Evolutionary conservation across 2,888 invertebrate species (phyloP).

Genomic region (Ephialtes manifestator): DNA sequence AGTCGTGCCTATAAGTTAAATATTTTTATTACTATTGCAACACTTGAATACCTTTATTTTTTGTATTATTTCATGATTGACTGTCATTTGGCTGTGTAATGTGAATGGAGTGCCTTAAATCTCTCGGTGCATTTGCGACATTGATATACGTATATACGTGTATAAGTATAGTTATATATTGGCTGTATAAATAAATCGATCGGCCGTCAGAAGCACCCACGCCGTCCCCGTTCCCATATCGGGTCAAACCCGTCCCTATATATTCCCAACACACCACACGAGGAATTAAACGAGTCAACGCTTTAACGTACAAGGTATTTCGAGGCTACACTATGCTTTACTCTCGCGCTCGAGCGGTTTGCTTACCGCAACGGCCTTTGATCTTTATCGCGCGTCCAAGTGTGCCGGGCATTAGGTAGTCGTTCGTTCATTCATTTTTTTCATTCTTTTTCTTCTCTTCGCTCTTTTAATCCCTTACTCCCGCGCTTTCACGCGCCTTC

Average conservation of each 20-base stretch:
- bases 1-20: too few relatives aligned
- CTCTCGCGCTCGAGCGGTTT: conserved; percentile 53
- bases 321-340: conserved; percentile 48
- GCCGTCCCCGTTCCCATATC: conserved; percentile 64
- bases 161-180: conserved; percentile 26
- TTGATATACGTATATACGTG: not conserved
- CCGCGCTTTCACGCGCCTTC: conserved; percentile 19
- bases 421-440: conserved; percentile 53
- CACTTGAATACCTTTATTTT: too few relatives aligned
- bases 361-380: conserved; percentile 61
- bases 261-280: conserved; percentile 10
- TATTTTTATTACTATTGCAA: too few relatives aligned
- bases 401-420: conserved; percentile 53
- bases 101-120: not conserved
- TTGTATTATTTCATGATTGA: too few relatives aligned
- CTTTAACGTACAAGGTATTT: conserved; percentile 63
- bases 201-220: conserved; percentile 63
- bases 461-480: conserved; percentile 26
- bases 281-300: conserved; percentile 59
- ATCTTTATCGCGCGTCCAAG: conserved; percentile 67
- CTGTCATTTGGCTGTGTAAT: not conserved
- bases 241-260: conserved; percentile 44
- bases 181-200: conserved; percentile 65
- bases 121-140: not conserved
- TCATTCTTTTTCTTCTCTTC: not conserved